Evolutionary conservation across 1,140 invertebrate species (phyloP).

Genomic region (Bradysia coprophila): DNA sequence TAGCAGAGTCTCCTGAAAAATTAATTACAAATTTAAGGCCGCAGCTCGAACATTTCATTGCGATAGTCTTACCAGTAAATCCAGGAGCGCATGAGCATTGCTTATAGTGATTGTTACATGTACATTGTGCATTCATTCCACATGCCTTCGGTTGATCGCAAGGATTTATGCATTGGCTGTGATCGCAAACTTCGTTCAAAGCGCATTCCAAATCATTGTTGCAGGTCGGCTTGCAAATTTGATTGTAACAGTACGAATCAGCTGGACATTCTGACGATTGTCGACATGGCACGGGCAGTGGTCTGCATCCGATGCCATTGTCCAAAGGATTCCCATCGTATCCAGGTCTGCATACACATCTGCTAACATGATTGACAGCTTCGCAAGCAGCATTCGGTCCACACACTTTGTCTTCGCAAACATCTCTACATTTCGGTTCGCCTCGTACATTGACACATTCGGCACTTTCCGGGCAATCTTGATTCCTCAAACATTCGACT

Average conservation of each 20-base stretch:
- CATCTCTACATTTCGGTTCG: conserved; percentile 57
- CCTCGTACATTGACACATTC: conserved; percentile 48
- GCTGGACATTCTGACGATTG: conserved; percentile 49
- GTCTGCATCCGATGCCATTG: conserved; percentile 49
- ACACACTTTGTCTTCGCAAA: conserved; percentile 54
- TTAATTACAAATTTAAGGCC: conserved; percentile 1
- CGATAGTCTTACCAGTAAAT: conserved; percentile 69
- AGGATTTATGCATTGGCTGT: conserved; percentile 70
- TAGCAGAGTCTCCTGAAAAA: no score
- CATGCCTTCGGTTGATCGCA: conserved; percentile 57
- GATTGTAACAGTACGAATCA: conserved; percentile 66
- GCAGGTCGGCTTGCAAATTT: conserved; percentile 61
- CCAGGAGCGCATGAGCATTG: conserved; percentile 64
- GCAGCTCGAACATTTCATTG: no score
- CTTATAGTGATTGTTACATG: conserved; percentile 52
- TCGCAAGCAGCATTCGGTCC: conserved; percentile 68
- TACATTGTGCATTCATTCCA: conserved; percentile 76
- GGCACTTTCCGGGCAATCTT: conserved; percentile 59
- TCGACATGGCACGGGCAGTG: conserved; percentile 49
- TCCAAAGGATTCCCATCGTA: conserved; percentile 58
- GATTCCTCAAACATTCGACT: conserved; percentile 54
- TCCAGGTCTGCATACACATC: conserved; percentile 57
- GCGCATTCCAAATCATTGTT: conserved; percentile 62
- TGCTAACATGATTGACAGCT: conserved; percentile 44
- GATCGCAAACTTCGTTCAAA: conserved; percentile 54